Evolutionary conservation across 2,113 vertebrate species (phyloP).

Genomic region (Arothron firmamentum): DNA sequence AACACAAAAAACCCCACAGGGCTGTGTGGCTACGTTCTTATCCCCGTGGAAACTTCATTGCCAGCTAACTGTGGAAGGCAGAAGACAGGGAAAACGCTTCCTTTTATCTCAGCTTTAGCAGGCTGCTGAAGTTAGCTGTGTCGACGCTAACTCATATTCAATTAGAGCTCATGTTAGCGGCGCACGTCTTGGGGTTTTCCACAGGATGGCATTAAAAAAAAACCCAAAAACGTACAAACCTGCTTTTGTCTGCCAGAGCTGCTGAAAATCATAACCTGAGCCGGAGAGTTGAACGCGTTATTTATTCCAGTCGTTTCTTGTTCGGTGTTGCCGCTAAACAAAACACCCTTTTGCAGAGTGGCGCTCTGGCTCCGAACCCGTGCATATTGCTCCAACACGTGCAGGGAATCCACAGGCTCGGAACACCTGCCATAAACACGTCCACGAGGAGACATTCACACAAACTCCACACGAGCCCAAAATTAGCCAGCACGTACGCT

Average conservation of each 20-base stretch:
- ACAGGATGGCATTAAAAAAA: too few species aligned
- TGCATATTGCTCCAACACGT: neutral
- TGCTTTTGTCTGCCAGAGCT: neutral
- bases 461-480: slow-evolving; percentile 17
- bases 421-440: neutral
- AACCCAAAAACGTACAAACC: too few species aligned
- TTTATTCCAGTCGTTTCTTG: neutral
- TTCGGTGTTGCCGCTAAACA: neutral
- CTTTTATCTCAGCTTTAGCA: too few species aligned
- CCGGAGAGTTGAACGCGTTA: neutral
- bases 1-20: too few species aligned
- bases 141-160: too few species aligned
- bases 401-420: neutral
- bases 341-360: neutral
- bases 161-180: too few species aligned
- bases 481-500: slow-evolving; percentile 9
- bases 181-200: too few species aligned
- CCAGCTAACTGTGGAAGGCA: too few species aligned
- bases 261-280: neutral
- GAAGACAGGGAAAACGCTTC: too few species aligned
- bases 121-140: too few species aligned
- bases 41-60: too few species aligned
- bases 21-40: too few species aligned
- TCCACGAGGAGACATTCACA: slow-evolving; percentile 2
- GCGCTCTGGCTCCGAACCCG: neutral